Evolutionary conservation across 2,797 vertebrate genomes (phyloP), one percentile per base, ranked within the genome.

Genomic region (Gymnoscopelus microlampas): DNA sequence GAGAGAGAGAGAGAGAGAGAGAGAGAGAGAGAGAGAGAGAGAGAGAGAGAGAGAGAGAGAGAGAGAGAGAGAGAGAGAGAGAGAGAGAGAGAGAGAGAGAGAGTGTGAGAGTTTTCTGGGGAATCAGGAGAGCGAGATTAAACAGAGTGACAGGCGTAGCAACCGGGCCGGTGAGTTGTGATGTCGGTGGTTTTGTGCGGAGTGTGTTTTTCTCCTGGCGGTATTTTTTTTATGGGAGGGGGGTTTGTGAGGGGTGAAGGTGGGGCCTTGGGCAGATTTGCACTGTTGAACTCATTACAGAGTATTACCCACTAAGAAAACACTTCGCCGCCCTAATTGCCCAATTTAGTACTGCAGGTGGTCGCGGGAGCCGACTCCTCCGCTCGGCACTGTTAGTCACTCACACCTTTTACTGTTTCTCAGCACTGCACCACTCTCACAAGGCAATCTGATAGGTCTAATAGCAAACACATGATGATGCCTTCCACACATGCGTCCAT

Each of bases 231-330:
- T 51, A 3, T 56, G 62, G 39, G 7, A 24, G 48, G 32, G 56
- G 72, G 67, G 29, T 75, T 84, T 70, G 78, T 57, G 71, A 77
- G 66, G 74, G 73, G 76, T 79, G 83, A 78, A 71, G 85, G 84
- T 69, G 85, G 86, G 76, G 82, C 82, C 85, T 82, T 49, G 53
- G 80, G 78, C 67, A 64, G 81, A 77, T 77, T 71, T 88, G 82
- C 87, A 81, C 88, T 85, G 89, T 70, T 92, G 83, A 88, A 90
- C 90, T 93, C 90, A 86, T 92, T 93, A 92, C 77, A 2, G 79
- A 82, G 87, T 35, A 91, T 91, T 91, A 91, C 79, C 84, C 68
- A 49, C 86, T 86, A 90, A 91, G 85, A 91, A 91, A 92, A 90
- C 85, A 88, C 85, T 88, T 82, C 60, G 60, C 71, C n/a, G 63